A percentile compares a stretch with the other conserved stretches of the same genome.
phyloP scores from a whole-genome alignment of 2,113 vertebrate species.

The Rhinoptilus africanus region DNA sequence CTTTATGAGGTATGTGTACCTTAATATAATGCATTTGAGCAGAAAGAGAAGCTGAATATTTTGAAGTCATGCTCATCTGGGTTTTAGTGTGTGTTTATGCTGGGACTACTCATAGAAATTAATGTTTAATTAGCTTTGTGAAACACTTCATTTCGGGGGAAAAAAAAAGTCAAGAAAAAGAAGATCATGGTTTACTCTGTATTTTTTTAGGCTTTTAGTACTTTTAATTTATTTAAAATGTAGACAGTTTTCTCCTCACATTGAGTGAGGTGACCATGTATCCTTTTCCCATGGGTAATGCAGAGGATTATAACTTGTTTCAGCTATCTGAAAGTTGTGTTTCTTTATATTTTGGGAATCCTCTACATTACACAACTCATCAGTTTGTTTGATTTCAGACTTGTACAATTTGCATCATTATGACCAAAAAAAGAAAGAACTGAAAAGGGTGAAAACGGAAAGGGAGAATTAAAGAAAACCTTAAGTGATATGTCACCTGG shows the following conservation, averaged over 20 bases:
- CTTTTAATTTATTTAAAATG: neutral
- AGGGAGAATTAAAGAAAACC: neutral
- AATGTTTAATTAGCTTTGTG: neutral
- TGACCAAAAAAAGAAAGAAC: neutral
- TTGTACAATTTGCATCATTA: neutral
- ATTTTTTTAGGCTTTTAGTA: neutral
- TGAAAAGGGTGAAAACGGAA: neutral
- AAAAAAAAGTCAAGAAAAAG: neutral
- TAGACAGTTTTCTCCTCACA: accelerated
- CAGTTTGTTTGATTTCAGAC: neutral
- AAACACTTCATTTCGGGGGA: neutral
- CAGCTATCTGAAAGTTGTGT: neutral
- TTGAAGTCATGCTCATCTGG: neutral
- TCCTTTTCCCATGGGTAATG: neutral
- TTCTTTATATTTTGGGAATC: neutral
- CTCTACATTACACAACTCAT: neutral
- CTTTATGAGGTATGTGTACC: neutral
- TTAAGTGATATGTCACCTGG: conserved; percentile 63
- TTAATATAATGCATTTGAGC: neutral
- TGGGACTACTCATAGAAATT: neutral
- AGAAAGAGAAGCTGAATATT: neutral
- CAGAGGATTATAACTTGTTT: neutral
- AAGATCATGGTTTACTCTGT: neutral
- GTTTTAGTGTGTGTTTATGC: neutral
- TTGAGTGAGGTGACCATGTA: neutral